Evolutionary conservation across 2,888 invertebrate species (phyloP), one percentile per base, ranked within the genome.

Genomic region (Itoplectis maculator): DNA sequence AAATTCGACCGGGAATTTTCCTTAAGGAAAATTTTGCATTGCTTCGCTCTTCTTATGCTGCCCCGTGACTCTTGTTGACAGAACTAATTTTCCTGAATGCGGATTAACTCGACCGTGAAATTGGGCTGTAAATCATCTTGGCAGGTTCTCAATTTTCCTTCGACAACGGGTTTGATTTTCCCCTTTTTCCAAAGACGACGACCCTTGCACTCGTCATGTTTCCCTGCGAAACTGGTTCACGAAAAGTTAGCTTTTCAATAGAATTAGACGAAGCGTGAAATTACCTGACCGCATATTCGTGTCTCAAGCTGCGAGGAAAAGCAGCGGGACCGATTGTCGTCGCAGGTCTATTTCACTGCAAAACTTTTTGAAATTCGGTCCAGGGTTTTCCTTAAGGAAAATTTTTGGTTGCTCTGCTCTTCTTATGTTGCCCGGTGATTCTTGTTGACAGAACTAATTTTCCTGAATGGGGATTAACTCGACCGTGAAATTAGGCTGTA

Each of bases 371-470:
- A 63, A 42, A 11, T 42, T 63, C 20, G 3, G 2, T 20, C 11
- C 11, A 42, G 18, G 18, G 42, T 18, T n/a, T 8, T 18, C 18
- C 8, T 11, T 18, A 15, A 45, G 23, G 42, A 15, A 56, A 23
- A 56, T 42, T 42, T 20, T 81, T 20, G 40, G 45, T n/a, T 49
- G 65, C 15, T 85, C 37, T 78, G n/a, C 29, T 2, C 6, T 35
- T 9, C 11, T 86, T 72, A 87, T 89, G 76, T 37, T 83, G 37
- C 29, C 88, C 87, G 85, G 79, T 20, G 79, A 81, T 69, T 81
- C 76, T 84, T 88, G 86, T 89, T 88, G 88, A 88, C 88, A 85
- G 76, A 88, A 86, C 73, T 79, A 68, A 82, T 79, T 80, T 83
- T 79, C 18, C 18, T 88, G 85, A 87, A 89, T 88, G 59, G 61